Conservation (phyloP, 1,140 invertebrate genomes). For the Sitophilus oryzae region DNA sequence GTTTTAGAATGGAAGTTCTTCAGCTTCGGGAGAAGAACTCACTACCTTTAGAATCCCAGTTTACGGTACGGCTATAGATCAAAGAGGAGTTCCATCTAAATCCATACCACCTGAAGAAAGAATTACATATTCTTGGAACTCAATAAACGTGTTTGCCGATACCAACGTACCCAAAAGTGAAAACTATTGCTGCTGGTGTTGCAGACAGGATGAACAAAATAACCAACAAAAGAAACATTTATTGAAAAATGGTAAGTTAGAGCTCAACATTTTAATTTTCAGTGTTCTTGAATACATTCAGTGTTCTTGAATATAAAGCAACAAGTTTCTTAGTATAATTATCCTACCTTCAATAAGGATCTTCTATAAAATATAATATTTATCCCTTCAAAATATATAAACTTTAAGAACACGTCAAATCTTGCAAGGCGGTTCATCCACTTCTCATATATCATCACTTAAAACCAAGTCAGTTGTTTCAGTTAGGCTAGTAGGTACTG, state of each 20-base stretch:
- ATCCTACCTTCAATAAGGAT: no score
- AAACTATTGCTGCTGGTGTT: slow-evolving; percentile 18
- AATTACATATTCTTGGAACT: slow-evolving; percentile 64
- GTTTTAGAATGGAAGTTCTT: slow-evolving; percentile 12
- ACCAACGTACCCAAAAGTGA: slow-evolving; percentile 14
- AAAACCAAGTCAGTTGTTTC: no score
- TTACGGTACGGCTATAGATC: slow-evolving; percentile 21
- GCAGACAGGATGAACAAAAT: slow-evolving; percentile 1
- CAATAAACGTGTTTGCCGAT: slow-evolving; percentile 58
- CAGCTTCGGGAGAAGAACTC: slow-evolving; percentile 2
- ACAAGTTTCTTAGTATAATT: no score
- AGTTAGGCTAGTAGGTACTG: no score
- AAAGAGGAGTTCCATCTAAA: slow-evolving; percentile 5
- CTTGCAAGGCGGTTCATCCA: no score
- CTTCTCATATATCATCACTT: no score
- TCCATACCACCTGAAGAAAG: slow-evolving; percentile 43
- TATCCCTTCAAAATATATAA: no score
- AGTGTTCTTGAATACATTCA: no score
- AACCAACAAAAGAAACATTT: slow-evolving; percentile 51
- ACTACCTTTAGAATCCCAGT: slow-evolving; percentile 10
- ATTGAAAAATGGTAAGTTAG: slow-evolving; percentile 57
- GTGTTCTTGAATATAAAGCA: no score
- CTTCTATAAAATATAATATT: no score
- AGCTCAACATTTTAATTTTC: no score
- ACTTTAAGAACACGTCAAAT: no score